These are phyloP conservation scores for Drosophila lutescens DNA, from an alignment of 2,888 invertebrate genomes.

Conservation along the genomic window DNA sequence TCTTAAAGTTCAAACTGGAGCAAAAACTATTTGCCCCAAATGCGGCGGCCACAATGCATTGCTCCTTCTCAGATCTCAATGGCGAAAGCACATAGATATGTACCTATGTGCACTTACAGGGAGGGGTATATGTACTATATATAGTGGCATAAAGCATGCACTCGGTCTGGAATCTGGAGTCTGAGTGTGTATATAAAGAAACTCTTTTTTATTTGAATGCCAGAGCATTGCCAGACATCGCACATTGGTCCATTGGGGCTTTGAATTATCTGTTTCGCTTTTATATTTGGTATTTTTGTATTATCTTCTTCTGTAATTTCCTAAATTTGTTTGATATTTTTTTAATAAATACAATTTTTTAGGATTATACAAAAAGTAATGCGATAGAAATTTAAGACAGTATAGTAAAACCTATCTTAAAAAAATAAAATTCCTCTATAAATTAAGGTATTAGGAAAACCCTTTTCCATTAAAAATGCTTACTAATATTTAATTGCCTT, in stretches of 20 bases:
- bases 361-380: too few species aligned
- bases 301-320: too few species aligned
- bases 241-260: conserved; percentile 9
- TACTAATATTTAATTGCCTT: too few species aligned
- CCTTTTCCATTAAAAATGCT: too few species aligned
- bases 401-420: too few species aligned
- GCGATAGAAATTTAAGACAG: too few species aligned
- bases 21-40: conserved; percentile 81
- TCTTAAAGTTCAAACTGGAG: conserved; percentile 75
- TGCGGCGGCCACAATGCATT: conserved; percentile 51
- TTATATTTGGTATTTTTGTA: too few species aligned
- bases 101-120: conserved; percentile 9
- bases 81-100: conserved; percentile 8
- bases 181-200: conserved; percentile 36
- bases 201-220: conserved; percentile 52
- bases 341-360: too few species aligned
- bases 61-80: conserved; percentile 12
- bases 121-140: conserved; percentile 11
- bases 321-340: too few species aligned
- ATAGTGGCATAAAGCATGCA: conserved; percentile 37
- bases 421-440: too few species aligned
- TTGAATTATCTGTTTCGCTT: too few species aligned
- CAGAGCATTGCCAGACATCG: conserved; percentile 31
- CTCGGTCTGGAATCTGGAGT: conserved; percentile 29
- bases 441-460: too few species aligned